Evolutionary conservation across 2,113 vertebrate genomes (phyloP), one percentile per base, ranked within the genome.

Genomic region (Smithornis capensis): DNA sequence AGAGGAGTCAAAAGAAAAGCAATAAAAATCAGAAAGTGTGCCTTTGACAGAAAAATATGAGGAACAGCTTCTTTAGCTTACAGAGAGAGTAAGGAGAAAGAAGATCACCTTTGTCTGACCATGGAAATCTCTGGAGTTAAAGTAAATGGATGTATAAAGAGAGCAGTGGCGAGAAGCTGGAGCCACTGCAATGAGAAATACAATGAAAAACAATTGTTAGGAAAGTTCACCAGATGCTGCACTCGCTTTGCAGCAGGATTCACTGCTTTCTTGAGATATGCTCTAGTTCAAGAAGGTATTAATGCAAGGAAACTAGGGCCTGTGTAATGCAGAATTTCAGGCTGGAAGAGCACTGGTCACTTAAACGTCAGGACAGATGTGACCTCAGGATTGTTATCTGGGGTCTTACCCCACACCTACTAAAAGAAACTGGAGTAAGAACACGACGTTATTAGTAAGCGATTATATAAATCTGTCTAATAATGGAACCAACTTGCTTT

Each of bases 401-500:
- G 52, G 69, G 13, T 49, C 65, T 89, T 28, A 38, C 23, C 42
- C 52, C 67, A 14, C 1, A 5, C 40, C 78, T 47, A 31, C 65
- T 67, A 19, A 79, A 45, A 65, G 88, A 68, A 83, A 93, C 31
- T 1, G 0, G 65, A 71, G 76, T 73, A 93, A 89, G 80, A 92
- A 95, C 95, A 94, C 83, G 85, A 89, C 53, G 12, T 90, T 97
- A 94, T 95, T 95, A 96, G 95, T 82, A 90, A 95, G 78, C 5
- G 52, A 97, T 97, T 97, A 93, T 84, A 97, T 93, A 95, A 93
- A 96, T 96, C 93, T 97, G 83, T 95, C 97, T 97, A 94, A 94
- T 91, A 96, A 95, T 69, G 79, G 95, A 97, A 97, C 96, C 95
- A 96, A 97, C 97, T 98, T 97, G 90, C 97, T 97, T 97, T 98